Percentiles rank a stretch among this genome's conserved stretches.
These are phyloP conservation scores for Malurus elegans DNA, from an alignment of 2,113 vertebrate species.

Conservation along the genomic window DNA sequence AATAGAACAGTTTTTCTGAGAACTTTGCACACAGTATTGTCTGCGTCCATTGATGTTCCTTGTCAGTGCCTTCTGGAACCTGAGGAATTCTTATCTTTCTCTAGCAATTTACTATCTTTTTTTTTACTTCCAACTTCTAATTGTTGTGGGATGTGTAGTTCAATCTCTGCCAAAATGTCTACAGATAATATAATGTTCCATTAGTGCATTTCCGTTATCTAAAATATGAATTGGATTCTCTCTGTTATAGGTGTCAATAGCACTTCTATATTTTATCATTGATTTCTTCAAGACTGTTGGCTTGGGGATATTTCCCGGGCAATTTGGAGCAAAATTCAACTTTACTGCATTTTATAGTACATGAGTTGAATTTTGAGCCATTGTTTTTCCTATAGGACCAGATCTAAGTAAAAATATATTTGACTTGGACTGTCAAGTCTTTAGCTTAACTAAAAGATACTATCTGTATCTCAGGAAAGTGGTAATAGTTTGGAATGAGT, in stretches of 20 bases:
- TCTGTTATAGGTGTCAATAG: neutral
- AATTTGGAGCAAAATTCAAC: constrained; percentile 2
- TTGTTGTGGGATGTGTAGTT: neutral
- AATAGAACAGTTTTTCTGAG: neutral
- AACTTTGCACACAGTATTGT: neutral
- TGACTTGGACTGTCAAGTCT: neutral
- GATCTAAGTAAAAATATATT: constrained; percentile 21
- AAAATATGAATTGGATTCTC: neutral
- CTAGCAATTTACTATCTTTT: neutral
- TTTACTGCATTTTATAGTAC: neutral
- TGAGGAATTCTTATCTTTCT: neutral
- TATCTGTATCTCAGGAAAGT: neutral
- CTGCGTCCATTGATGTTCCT: neutral
- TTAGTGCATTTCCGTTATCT: neutral
- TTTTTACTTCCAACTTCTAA: neutral
- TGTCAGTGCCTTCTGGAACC: neutral
- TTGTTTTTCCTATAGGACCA: constrained; percentile 11
- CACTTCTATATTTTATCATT: neutral
- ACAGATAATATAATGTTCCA: neutral
- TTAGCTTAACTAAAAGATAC: constrained; percentile 40
- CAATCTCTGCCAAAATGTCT: neutral
- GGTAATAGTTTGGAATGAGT: constrained; percentile 9
- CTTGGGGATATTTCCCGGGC: constrained; percentile 6
- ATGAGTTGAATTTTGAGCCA: neutral
- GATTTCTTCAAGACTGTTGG: neutral